Evolutionary conservation across 2,113 vertebrate species (phyloP), one percentile per base, ranked within the genome.

Genomic region (Nothoprocta pentlandii): DNA sequence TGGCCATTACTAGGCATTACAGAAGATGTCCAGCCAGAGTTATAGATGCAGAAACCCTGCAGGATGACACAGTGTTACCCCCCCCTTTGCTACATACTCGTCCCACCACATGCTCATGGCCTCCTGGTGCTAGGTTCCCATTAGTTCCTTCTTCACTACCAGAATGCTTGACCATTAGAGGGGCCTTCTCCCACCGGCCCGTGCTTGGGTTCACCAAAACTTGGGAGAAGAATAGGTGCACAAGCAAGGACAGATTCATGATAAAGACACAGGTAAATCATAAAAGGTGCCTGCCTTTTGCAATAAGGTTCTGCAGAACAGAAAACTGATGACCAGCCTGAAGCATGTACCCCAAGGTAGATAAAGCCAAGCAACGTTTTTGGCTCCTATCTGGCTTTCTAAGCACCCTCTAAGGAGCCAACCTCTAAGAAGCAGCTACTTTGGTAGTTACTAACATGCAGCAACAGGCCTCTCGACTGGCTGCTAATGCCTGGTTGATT

Each of bases 151-250:
- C n/a, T 63, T 58, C 21, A 17, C 15, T 54, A 5, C 8, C 26
- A 47, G 44, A 36, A 0, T 0, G 0, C 6, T 23, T 46, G 34
- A 56, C 21, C 41, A 8, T 44, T n/a, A 36, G 19, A 53, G 2
- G 4, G 5, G 83, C 26, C 16, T 53, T 39, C 12, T 53, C 44
- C 76, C 26, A 66, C 7, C 1, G 2, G 3, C 12, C n/a, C 19
- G 58, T 1, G 10, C 47, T 1, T 1, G 41, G n/a, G 22, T 28
- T 69, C 28, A 66, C 22, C 46, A 85, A 54, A 42, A 28, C 6
- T 12, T 76, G 54, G 25, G 23, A 75, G 25, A 42, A 63, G 11
- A 76, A 6, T 2, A 28, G 30, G 7, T 30, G 54, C 36, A 8
- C 8, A 5, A 30, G 49, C 3, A 47, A 54, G 61, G 13, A 80